Conservation (phyloP, 2,888 invertebrate genomes). For the Diplazon laetatorius region DNA sequence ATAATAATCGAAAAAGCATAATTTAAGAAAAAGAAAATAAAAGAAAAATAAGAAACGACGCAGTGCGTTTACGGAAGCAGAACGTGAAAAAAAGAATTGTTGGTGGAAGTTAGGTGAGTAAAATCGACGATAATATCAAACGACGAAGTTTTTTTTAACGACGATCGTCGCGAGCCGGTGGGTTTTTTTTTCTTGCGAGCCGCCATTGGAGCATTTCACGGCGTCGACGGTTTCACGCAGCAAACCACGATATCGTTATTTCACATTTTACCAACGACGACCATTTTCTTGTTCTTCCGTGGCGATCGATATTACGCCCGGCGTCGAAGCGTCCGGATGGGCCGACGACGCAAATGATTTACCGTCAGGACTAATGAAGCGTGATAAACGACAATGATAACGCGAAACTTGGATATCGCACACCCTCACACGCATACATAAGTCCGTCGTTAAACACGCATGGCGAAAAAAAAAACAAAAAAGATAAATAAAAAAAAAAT, state of each 20-base stretch:
- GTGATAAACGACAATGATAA: constrained; percentile 1
- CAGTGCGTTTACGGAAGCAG: constrained; percentile 2
- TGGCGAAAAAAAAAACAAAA: not conserved
- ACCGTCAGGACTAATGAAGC: constrained; percentile 1
- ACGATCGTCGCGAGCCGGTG: not conserved
- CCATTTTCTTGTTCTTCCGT: not conserved
- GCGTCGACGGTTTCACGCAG: constrained; percentile 15
- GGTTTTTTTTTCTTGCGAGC: not conserved
- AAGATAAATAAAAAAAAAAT: too few relatives aligned
- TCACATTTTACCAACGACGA: not conserved
- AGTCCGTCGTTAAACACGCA: not conserved
- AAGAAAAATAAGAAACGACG: too few relatives aligned
- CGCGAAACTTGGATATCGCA: constrained; percentile 3
- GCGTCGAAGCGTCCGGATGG: not conserved
- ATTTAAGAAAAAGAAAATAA: too few relatives aligned
- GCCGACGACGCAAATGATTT: not conserved
- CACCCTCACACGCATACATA: not conserved
- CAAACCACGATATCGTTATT: not conserved
- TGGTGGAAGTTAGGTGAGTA: constrained; percentile 30
- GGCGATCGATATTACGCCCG: not conserved
- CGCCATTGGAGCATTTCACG: constrained; percentile 26
- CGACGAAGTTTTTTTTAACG: not conserved
- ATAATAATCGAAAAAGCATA: too few relatives aligned
- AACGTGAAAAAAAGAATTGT: not conserved
- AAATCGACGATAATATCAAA: not conserved